Evolutionary conservation across 2,113 vertebrate species (phyloP), one percentile per base, ranked within the genome.

Genomic region (Daphoenositta chrysoptera): DNA sequence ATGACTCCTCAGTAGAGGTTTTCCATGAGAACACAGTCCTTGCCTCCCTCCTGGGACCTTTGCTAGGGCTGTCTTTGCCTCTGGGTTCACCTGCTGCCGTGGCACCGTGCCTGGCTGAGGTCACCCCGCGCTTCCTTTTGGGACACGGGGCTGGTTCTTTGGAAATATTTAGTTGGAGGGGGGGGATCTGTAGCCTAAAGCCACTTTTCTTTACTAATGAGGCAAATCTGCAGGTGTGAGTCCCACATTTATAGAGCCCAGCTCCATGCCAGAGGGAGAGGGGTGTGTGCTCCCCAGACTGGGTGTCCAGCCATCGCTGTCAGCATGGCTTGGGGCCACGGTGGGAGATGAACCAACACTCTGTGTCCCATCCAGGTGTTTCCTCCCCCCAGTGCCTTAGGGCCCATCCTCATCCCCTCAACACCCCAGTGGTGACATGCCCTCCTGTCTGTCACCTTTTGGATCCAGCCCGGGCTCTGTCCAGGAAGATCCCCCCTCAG

Each of bases 151-250:
- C 66, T 50, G 68, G 72, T 90, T 96, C 93, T 77, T 60, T 90
- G 97, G 95, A 76, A 90, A 87, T 79, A 12, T 27, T 79, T 42
- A 40, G 56, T 45, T 4, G 30, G n/a, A 23, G 37, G 35, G 42
- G 26, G 9, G 8, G 28, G 22, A 61, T 37, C 10, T 13, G 4
- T 15, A 69, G 76, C 71, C 78, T 71, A 40, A 76, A 86, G 31
- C 42, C 15, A 16, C 72, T 84, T 89, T 47, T 37, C 31, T 48
- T 48, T 14, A 33, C 27, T 66, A 87, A 94, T 77, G 94, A 95
- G 94, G 94, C 89, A 82, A 33, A 76, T 64, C 83, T 69, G 88
- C 87, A 94, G 93, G 78, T 90, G 93, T 10, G 12, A 66, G 72
- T 44, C 16, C 19, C 53, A 24, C 7, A 5, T 64, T 88, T 33